A percentile compares a stretch with the other conserved stretches of the same genome.
phyloP scores from a whole-genome alignment of 2,888 invertebrate species.

The Nasonovia ribisnigri region DNA sequence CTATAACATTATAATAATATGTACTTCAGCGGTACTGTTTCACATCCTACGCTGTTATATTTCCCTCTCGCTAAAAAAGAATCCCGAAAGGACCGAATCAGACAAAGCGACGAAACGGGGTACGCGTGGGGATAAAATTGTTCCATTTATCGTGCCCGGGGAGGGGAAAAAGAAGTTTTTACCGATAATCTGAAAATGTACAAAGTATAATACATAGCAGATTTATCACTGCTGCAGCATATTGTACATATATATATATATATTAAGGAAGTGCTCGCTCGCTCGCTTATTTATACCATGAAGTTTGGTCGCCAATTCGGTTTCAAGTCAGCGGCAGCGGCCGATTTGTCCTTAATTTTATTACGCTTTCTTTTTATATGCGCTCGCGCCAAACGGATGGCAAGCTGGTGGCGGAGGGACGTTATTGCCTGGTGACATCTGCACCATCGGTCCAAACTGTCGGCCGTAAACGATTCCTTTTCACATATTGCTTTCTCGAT shows the following conservation, averaged over 20 bases:
- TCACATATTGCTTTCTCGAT: constrained; percentile 64
- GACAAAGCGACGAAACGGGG: background rate
- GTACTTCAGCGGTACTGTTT: background rate
- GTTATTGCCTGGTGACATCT: constrained; percentile 63
- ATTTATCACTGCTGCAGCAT: constrained; percentile 39
- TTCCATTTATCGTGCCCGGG: background rate
- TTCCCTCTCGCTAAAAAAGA: background rate
- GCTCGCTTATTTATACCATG: background rate
- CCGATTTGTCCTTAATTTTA: constrained; percentile 63
- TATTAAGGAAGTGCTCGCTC: background rate
- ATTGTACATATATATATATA: background rate
- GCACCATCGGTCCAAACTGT: constrained; percentile 49
- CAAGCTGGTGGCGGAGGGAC: background rate
- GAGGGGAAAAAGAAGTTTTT: constrained; percentile 26
- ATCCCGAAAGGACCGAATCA: background rate
- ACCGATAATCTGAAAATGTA: constrained; percentile 35
- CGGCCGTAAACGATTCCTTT: constrained; percentile 64
- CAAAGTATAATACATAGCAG: background rate
- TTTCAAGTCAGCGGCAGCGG: constrained; percentile 19
- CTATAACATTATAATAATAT: background rate
- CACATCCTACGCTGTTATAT: background rate
- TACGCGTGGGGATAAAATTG: background rate
- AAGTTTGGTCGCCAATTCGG: constrained; percentile 56
- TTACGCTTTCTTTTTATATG: constrained; percentile 49
- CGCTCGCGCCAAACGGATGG: background rate